phyloP scores from a whole-genome alignment of 2,797 vertebrate species.

The Lepilemur septentrionalis region DNA sequence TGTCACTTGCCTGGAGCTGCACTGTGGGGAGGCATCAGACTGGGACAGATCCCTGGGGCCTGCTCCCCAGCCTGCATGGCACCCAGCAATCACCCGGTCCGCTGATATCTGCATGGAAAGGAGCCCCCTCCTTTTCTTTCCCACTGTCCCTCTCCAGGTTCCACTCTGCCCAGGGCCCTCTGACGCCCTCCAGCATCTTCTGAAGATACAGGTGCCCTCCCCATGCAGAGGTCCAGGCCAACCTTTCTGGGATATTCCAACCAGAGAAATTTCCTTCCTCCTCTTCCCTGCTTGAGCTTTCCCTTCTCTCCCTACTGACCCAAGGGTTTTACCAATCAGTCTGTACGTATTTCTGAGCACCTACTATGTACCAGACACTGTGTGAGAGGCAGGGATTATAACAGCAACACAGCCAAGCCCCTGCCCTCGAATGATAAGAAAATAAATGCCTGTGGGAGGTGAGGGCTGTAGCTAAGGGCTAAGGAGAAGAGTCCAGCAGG shows the following conservation, averaged over 20 bases:
- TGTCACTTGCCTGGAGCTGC: neutral
- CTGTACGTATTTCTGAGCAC: neutral
- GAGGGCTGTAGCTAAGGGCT: neutral
- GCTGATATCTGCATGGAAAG: neutral
- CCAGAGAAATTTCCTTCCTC: neutral
- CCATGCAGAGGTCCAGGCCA: neutral
- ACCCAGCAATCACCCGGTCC: neutral
- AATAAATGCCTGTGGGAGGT: neutral
- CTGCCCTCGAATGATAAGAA: neutral
- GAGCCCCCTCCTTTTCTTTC: neutral
- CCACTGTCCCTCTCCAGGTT: neutral
- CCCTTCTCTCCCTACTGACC: neutral
- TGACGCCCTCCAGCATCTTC: neutral
- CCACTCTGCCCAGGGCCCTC: neutral
- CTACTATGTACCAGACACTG: neutral
- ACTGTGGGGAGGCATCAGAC: neutral
- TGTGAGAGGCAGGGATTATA: neutral
- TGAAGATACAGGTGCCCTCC: neutral
- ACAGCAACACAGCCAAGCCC: neutral
- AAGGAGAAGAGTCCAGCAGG: neutral
- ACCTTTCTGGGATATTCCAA: rapidly evolving
- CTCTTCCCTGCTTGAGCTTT: neutral
- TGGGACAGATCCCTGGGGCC: rapidly evolving
- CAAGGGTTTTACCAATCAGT: neutral
- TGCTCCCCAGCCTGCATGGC: neutral